Conservation (phyloP, 2,113 vertebrate genomes). For the Mirza zaza region DNA sequence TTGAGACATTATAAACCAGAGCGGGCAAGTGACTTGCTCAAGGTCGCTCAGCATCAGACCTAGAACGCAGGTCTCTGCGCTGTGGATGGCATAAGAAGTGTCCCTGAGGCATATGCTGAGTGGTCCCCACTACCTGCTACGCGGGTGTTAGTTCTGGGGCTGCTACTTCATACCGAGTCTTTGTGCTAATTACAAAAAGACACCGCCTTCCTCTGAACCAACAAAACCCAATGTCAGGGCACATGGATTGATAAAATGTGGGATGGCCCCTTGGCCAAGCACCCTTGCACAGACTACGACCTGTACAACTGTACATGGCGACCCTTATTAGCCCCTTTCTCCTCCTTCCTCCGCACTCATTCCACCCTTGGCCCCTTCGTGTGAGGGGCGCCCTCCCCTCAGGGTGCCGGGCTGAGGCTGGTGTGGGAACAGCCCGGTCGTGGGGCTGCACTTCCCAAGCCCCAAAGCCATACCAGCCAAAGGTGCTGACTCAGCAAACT, state of each 20-base stretch:
- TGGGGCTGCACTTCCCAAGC: neutral
- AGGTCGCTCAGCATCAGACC: neutral
- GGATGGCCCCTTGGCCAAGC: neutral
- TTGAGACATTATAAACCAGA: neutral
- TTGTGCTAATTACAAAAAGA: neutral
- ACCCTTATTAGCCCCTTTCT: neutral
- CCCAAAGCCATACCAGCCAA: neutral
- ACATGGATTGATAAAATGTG: rapidly evolving
- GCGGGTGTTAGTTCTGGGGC: neutral
- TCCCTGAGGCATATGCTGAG: neutral
- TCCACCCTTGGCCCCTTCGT: neutral
- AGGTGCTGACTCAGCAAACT: conserved; percentile 79
- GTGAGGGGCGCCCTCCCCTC: neutral
- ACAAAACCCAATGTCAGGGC: rapidly evolving
- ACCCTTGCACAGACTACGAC: neutral
- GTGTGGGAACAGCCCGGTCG: neutral
- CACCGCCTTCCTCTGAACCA: neutral
- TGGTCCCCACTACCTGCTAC: neutral
- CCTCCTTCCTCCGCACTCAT: neutral
- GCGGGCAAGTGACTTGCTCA: neutral
- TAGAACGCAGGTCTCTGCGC: neutral
- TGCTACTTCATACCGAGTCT: neutral
- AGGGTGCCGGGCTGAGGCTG: neutral
- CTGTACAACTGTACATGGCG: neutral
- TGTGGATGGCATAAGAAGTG: rapidly evolving